phyloP scores from a whole-genome alignment of 1,140 invertebrate genomes.

The Bathynomus jamesi region DNA sequence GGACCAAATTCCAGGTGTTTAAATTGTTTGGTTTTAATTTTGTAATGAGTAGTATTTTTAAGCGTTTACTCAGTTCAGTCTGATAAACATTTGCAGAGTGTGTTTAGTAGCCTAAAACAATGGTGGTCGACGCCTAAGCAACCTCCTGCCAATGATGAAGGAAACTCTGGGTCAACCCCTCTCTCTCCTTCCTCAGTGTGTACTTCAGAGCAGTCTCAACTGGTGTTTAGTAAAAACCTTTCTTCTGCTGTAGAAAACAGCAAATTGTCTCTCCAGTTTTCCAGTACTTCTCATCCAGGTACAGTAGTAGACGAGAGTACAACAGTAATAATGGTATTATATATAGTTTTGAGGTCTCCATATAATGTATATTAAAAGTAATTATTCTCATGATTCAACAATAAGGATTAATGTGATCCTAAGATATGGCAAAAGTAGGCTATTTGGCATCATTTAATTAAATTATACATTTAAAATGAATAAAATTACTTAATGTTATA shows the following conservation, averaged over 20 bases:
- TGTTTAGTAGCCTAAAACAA: conserved; percentile 24
- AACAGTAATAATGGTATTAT: not conserved
- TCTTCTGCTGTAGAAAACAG: not conserved
- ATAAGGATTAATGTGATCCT: too few species aligned
- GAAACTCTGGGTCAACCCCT: not conserved
- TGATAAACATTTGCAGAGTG: conserved; percentile 10
- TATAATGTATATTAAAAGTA: too few species aligned
- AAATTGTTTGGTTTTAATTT: not conserved
- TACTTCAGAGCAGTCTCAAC: not conserved
- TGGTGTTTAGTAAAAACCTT: not conserved
- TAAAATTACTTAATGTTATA: too few species aligned
- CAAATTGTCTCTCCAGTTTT: not conserved
- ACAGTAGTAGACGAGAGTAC: too few species aligned
- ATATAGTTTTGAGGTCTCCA: too few species aligned
- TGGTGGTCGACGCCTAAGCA: conserved; percentile 25
- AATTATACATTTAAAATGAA: too few species aligned
- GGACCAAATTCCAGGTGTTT: too few species aligned
- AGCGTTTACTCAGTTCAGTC: too few species aligned
- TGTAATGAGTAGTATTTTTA: not conserved
- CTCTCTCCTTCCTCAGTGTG: not conserved
- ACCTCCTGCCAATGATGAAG: not conserved
- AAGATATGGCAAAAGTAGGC: too few species aligned
- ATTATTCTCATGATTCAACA: too few species aligned
- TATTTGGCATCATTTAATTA: too few species aligned
- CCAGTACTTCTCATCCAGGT: not conserved